A percentile compares a stretch with the other conserved stretches of the same genome.
Conservation (phyloP, 2,797 vertebrate genomes). For the Megalops cyprinoides region DNA sequence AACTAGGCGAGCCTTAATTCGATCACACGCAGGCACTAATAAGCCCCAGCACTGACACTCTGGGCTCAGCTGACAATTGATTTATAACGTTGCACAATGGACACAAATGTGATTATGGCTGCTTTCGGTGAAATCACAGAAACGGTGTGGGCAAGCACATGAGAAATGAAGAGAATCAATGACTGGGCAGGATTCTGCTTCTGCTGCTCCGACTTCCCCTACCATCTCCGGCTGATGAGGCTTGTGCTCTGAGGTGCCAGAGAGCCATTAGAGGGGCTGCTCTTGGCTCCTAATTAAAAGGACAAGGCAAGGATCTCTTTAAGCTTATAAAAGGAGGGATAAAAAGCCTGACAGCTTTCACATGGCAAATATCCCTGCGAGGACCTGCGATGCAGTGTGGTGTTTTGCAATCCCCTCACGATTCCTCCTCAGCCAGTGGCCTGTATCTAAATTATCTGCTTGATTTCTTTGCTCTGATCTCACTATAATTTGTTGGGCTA, state of each 20-base stretch:
- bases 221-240: slow-evolving; percentile 30
- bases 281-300: slow-evolving; percentile 25
- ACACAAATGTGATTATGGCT: slow-evolving; percentile 81
- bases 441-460: slow-evolving; percentile 8
- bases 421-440: background rate
- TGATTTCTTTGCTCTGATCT: slow-evolving; percentile 1
- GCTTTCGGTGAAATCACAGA: slow-evolving; percentile 66
- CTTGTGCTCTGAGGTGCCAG: background rate
- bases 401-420: slow-evolving; percentile 11
- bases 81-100: slow-evolving; percentile 77
- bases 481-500: background rate
- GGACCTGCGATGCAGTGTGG: background rate
- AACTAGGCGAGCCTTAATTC: slow-evolving; percentile 67
- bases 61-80: slow-evolving; percentile 77
- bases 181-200: slow-evolving; percentile 51
- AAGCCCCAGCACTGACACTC: slow-evolving; percentile 74
- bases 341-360: background rate
- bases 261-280: background rate
- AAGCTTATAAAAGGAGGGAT: slow-evolving; percentile 15
- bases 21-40: slow-evolving; percentile 70
- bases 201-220: slow-evolving; percentile 28
- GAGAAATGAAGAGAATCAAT: slow-evolving; percentile 75
- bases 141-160: slow-evolving; percentile 64
- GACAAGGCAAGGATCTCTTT: background rate
- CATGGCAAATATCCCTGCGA: background rate